Evolutionary conservation across 1,140 invertebrate species (phyloP), one percentile per base, ranked within the genome.

Genomic region (Drosophila seguyi): DNA sequence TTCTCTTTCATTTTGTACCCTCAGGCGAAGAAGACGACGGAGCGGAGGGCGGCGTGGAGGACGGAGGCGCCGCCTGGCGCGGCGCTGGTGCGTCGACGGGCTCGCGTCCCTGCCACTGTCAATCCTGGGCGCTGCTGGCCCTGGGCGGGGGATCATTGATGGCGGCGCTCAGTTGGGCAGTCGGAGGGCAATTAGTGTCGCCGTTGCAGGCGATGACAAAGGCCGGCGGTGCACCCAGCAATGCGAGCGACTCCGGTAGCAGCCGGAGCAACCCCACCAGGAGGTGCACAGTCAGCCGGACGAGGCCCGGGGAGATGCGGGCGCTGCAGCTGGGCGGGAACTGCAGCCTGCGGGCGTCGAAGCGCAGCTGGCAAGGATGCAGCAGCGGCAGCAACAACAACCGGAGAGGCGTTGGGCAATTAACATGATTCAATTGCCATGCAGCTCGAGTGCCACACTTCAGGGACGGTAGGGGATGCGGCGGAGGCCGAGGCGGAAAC

Each of bases 361-460:
- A 63, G 8, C 61, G 56, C 59, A 48, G 61, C 63, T 79, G 77
- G 76, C 34, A 63, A 59, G 75, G 76, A 76, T 44, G 22, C 61
- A 39, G 59, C 59, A 66, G 18, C 71, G 63, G 57, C 59, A 67
- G 39, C 22, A 63, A 25, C 53, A 67, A 39, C 68, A 67, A 29
- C 65, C 68, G 85, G 68, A 84, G 85, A 84, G 67, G 80, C 74
- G 88, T 68, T 62, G 74, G 85, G 81, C 85, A 90, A 90, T 90
- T 90, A 90, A 90, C 86, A 90, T 90, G 85, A 90, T 90, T 90
- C 78, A 90, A 85, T 90, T 85, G 86, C 62, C 85, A 79, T 61
- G 75, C 78, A 81, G 85, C 81, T 85, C 81, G 81, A 81, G 85
- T 90, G 85, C 85, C 85, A 90, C 81, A 90, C 63, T 81, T 79